Evolutionary conservation across 2,797 vertebrate genomes (phyloP).

Genomic region (Darevskia nairensis): DNA sequence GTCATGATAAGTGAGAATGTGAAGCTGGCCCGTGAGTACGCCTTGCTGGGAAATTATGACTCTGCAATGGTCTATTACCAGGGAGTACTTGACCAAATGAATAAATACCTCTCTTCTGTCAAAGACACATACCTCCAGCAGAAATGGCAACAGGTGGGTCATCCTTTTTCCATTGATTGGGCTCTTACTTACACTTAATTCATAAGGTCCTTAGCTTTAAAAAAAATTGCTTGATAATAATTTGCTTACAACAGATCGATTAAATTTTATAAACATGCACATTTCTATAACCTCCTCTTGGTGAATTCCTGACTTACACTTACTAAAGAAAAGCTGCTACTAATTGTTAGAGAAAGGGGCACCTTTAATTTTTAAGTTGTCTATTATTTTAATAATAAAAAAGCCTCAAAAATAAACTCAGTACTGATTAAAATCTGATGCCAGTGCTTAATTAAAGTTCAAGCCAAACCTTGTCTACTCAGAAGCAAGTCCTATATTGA

Average conservation of each 20-base stretch:
- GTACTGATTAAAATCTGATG: background rate
- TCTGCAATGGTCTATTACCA: slow-evolving; percentile 95
- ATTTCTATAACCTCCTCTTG: background rate
- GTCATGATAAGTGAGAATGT: slow-evolving; percentile 96
- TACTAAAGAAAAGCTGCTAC: background rate
- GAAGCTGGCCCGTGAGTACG: slow-evolving; percentile 95
- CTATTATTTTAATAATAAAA: background rate
- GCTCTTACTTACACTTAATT: background rate
- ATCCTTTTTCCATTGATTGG: background rate
- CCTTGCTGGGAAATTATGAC: slow-evolving; percentile 95
- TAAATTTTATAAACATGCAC: background rate
- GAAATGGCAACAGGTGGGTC: slow-evolving; percentile 94
- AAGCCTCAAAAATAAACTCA: background rate
- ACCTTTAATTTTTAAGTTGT: background rate
- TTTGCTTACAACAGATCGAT: background rate
- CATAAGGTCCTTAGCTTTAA: background rate
- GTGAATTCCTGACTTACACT: background rate
- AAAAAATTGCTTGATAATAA: background rate
- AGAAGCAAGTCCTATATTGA: background rate
- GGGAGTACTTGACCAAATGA: slow-evolving; percentile 95
- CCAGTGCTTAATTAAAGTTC: background rate
- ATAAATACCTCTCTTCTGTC: slow-evolving; percentile 87
- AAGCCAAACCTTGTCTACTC: background rate
- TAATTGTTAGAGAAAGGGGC: background rate
- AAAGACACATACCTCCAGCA: slow-evolving; percentile 88